Evolutionary conservation across 2,797 vertebrate species (phyloP).

Genomic region (Anguilla obscura): DNA sequence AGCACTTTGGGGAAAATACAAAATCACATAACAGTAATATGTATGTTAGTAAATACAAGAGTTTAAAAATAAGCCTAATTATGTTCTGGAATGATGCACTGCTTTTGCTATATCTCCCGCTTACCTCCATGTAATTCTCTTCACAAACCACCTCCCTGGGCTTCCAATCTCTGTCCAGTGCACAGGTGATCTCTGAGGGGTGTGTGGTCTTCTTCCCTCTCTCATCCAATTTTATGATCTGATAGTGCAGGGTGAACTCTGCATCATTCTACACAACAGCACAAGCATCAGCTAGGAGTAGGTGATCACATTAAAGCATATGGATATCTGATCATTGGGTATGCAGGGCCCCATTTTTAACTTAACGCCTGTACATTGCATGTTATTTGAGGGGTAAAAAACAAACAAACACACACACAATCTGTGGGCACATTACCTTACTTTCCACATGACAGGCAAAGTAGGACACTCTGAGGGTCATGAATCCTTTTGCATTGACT

Average conservation of each 20-base stretch:
- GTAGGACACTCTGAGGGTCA: slow-evolving; percentile 66
- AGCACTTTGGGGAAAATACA: not conserved
- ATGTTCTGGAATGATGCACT: not conserved
- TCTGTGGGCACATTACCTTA: not conserved
- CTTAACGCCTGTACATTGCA: not conserved
- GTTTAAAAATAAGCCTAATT: not conserved
- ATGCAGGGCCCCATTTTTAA: not conserved
- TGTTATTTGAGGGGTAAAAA: not conserved
- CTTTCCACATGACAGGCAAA: slow-evolving; percentile 20
- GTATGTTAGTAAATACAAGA: not conserved
- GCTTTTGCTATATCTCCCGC: not conserved
- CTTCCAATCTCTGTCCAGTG: slow-evolving; percentile 52
- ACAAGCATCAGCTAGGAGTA: not conserved
- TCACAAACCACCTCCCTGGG: slow-evolving; percentile 75
- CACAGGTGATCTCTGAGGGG: slow-evolving; percentile 9
- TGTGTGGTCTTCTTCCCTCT: not conserved
- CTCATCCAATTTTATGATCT: slow-evolving; percentile 3
- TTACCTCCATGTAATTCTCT: slow-evolving; percentile 77
- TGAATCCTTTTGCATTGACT: slow-evolving; percentile 34
- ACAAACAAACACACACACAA: not conserved
- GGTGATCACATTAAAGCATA: not conserved
- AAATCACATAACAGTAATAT: not conserved
- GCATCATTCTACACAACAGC: slow-evolving; percentile 12
- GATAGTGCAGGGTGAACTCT: slow-evolving; percentile 19
- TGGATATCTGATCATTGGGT: not conserved